A percentile compares a stretch with the other conserved stretches of the same genome.
Conservation (phyloP, 2,797 vertebrate genomes). For the Galago senegalensis region DNA sequence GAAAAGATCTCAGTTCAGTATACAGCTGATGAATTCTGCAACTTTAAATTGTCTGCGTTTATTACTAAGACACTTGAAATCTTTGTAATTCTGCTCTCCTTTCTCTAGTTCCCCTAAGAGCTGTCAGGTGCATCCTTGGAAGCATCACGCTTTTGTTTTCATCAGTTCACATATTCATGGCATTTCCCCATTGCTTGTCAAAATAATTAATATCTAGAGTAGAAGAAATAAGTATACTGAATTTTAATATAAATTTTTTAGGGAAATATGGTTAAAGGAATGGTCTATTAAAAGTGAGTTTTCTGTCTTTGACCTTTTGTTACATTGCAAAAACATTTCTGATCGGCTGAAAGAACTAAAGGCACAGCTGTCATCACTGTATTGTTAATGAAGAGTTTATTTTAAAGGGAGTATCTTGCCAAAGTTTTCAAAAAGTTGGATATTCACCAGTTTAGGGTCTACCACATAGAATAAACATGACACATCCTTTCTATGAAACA, state of each 20-base stretch:
- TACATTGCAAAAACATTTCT: constrained; percentile 74
- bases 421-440: constrained; percentile 61
- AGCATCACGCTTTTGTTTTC: constrained; percentile 77
- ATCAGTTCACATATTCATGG: constrained; percentile 64
- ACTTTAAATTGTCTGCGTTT: constrained; percentile 66
- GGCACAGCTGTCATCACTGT: constrained; percentile 45
- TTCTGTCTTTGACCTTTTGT: constrained; percentile 75
- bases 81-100: constrained; percentile 70
- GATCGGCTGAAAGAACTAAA: constrained; percentile 65
- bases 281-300: constrained; percentile 70
- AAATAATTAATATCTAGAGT: constrained; percentile 83
- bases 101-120: constrained; percentile 68
- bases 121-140: constrained; percentile 75
- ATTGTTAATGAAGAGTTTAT: constrained; percentile 63
- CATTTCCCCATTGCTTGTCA: constrained; percentile 80
- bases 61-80: constrained; percentile 73
- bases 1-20: constrained; percentile 47
- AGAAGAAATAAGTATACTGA: constrained; percentile 66
- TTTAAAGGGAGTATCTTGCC: constrained; percentile 35
- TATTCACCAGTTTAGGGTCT: constrained; percentile 54
- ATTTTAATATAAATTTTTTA: constrained; percentile 80
- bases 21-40: constrained; percentile 63
- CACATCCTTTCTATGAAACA: constrained; percentile 15
- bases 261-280: constrained; percentile 68
- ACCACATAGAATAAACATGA: constrained; percentile 56